Conservation (phyloP, 2,888 invertebrate genomes). For the Brachypalpus laphriformis region DNA sequence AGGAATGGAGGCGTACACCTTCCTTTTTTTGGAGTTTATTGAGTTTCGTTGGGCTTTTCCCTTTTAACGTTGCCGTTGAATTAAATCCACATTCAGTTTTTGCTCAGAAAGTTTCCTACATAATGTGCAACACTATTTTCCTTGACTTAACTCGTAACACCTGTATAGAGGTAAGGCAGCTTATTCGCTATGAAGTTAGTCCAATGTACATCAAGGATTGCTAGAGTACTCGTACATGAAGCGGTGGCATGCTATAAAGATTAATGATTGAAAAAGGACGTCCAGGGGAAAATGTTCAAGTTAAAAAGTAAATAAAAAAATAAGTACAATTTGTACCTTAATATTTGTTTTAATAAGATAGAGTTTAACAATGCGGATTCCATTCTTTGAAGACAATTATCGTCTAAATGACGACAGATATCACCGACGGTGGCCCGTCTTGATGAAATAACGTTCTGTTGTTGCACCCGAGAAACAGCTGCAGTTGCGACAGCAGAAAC, state of each 20-base stretch:
- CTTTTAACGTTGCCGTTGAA: conserved; percentile 56
- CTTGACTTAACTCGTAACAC: conserved; percentile 45
- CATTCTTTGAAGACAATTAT: too few relatives aligned
- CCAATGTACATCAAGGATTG: neutral
- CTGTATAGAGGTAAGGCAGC: conserved; percentile 32
- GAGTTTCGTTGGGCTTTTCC: neutral
- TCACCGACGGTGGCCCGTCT: too few relatives aligned
- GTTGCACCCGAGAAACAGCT: too few relatives aligned
- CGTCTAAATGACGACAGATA: too few relatives aligned
- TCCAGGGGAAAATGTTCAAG: too few relatives aligned
- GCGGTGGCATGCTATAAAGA: conserved; percentile 14
- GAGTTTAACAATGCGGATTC: too few relatives aligned
- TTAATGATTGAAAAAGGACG: neutral
- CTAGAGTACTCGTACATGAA: neutral
- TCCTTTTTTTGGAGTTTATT: neutral
- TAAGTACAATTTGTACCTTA: too few relatives aligned
- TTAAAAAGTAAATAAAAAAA: too few relatives aligned
- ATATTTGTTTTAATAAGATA: too few relatives aligned
- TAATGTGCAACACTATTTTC: conserved; percentile 50
- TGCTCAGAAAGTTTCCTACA: conserved; percentile 33
- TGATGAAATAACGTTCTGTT: too few relatives aligned
- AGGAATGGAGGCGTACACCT: conserved; percentile 16
- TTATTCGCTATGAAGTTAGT: conserved; percentile 44
- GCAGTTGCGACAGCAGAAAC: too few relatives aligned
- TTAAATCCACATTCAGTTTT: conserved; percentile 49